A percentile compares a stretch with the other conserved stretches of the same genome.
Conservation (phyloP, 1,140 invertebrate species). For the Zaprionus davidi region DNA sequence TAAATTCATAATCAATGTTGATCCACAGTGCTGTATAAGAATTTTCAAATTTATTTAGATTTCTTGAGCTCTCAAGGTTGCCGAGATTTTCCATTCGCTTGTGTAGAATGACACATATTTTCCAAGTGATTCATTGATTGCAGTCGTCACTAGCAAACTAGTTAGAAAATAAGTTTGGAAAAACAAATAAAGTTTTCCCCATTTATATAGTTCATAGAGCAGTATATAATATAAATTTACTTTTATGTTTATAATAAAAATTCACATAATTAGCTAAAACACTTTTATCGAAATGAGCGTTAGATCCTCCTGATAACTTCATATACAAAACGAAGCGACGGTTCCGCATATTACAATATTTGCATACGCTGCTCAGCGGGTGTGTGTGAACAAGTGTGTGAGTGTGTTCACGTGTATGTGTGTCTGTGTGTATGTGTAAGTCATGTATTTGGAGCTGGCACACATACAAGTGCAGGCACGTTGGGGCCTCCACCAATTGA, state of each 20-base stretch:
- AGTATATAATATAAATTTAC: not conserved
- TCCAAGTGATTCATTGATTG: conserved; percentile 1
- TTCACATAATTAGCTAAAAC: conserved; percentile 3
- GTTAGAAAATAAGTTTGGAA: not conserved
- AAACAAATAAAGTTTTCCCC: not conserved
- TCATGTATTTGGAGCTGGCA: conserved; percentile 58
- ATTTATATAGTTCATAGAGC: not conserved
- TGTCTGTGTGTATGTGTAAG: conserved; percentile 38
- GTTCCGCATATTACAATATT: conserved; percentile 65
- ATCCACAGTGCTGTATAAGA: too few species aligned
- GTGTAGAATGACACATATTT: not conserved
- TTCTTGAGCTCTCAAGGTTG: not conserved
- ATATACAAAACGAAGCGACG: conserved; percentile 37
- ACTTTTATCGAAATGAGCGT: conserved; percentile 33
- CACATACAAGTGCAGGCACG: conserved; percentile 40
- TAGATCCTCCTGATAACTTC: conserved; percentile 36
- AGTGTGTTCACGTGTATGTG: conserved; percentile 1
- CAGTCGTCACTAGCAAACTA: not conserved
- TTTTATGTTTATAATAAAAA: not conserved
- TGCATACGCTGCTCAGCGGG: conserved; percentile 58
- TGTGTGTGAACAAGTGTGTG: conserved; percentile 15
- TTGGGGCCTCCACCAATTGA: conserved; percentile 76
- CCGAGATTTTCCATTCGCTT: not conserved
- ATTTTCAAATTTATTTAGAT: not conserved
- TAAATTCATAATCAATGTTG: too few species aligned